These are phyloP conservation scores for Callithrix jacchus DNA, from an alignment of 2,113 vertebrate genomes.

Conservation along the genomic window DNA sequence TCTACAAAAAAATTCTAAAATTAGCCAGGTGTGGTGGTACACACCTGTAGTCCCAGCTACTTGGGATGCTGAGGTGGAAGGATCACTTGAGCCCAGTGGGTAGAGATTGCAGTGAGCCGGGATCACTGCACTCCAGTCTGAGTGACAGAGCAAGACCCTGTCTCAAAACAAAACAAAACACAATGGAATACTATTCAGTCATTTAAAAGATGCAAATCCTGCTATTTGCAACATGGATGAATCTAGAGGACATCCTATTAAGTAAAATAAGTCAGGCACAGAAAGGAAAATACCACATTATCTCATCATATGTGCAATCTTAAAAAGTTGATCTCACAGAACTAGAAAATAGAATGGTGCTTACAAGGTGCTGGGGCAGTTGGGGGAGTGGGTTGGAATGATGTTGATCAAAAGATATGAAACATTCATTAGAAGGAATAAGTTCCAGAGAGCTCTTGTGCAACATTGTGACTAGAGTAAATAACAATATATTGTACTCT, in stretches of 20 bases:
- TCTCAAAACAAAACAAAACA: too few species aligned
- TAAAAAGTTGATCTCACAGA: background rate
- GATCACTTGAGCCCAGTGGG: background rate
- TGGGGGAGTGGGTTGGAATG: background rate
- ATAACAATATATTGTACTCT: background rate
- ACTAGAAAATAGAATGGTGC: background rate
- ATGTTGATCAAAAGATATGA: background rate
- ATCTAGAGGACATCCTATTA: background rate
- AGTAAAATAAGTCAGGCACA: background rate
- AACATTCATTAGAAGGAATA: background rate
- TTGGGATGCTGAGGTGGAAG: background rate
- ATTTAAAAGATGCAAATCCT: background rate
- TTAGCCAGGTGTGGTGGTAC: background rate
- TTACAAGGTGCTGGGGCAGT: background rate
- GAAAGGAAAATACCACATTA: background rate
- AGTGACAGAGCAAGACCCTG: background rate
- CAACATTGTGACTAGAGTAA: background rate
- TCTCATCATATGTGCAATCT: background rate
- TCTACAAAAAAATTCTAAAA: background rate
- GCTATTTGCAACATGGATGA: background rate
- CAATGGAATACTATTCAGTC: background rate
- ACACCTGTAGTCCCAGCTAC: background rate
- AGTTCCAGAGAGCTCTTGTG: background rate
- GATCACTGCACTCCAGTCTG: background rate
- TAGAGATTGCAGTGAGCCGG: background rate